Evolutionary conservation across 1,140 invertebrate genomes (phyloP).

Genomic region (Caenorhabditis briggsae): DNA sequence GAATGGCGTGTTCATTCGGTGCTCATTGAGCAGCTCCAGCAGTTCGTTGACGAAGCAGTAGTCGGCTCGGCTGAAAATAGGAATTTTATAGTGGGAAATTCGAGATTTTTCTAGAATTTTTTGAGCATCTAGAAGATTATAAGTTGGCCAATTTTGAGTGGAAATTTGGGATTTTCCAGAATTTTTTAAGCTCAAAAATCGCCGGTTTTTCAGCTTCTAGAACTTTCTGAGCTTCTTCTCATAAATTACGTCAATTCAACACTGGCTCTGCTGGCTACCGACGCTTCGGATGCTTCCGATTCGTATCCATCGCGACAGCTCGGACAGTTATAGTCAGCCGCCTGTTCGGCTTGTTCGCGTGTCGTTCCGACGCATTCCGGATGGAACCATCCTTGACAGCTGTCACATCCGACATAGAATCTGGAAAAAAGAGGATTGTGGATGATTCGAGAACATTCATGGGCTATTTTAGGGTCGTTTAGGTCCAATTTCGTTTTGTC

Average conservation of each 20-base stretch:
- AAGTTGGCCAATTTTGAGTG: too few species aligned
- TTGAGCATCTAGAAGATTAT: too few species aligned
- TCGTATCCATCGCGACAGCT: conserved; percentile 85
- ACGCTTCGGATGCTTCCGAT: conserved; percentile 6
- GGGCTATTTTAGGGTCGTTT: too few species aligned
- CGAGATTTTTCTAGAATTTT: conserved; percentile 79
- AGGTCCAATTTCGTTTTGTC: too few species aligned
- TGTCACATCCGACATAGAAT: conserved; percentile 91
- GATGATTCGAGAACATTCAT: too few species aligned
- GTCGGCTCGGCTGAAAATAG: conserved; percentile 49
- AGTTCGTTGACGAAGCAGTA: conserved; percentile 52
- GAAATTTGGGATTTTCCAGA: too few species aligned
- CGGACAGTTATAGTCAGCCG: conserved; percentile 94
- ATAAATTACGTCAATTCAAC: conserved; percentile 13
- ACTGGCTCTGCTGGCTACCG: not conserved
- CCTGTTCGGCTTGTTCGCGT: conserved; percentile 83
- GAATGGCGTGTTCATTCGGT: conserved; percentile 91
- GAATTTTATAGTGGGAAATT: conserved; percentile 88
- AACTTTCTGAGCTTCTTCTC: too few species aligned
- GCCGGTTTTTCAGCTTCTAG: not conserved
- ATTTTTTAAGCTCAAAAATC: too few species aligned
- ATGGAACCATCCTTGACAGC: conserved; percentile 99
- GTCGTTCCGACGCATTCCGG: conserved; percentile 95
- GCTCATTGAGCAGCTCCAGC: conserved; percentile 77
- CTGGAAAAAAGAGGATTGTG: conserved; percentile 69